Conservation (phyloP, 2,797 vertebrate species). For the Artibeus jamaicensis region DNA sequence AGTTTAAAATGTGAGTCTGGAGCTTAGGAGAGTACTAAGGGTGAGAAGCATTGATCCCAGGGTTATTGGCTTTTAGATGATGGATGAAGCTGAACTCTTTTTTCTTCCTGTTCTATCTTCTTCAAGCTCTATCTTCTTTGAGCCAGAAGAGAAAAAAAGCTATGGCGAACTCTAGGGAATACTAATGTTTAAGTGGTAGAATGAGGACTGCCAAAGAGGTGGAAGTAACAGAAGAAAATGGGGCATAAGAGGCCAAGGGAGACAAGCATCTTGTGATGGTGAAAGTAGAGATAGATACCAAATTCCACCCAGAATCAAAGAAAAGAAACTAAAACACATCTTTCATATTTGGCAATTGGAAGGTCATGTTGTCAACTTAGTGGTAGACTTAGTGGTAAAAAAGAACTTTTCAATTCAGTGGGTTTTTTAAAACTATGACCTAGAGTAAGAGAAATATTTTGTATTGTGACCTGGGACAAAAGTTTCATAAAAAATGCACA, state of each 20-base stretch:
- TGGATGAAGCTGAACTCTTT: background rate
- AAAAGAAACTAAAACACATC: background rate
- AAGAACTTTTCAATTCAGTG: background rate
- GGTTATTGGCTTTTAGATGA: background rate
- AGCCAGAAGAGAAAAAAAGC: background rate
- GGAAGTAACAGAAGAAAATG: background rate
- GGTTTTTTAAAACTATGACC: background rate
- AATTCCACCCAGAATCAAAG: background rate
- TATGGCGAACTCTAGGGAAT: background rate
- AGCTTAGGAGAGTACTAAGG: background rate
- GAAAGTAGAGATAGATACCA: background rate
- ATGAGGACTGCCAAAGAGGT: background rate
- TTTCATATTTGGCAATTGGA: background rate
- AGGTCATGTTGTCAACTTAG: background rate
- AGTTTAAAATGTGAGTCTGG: background rate
- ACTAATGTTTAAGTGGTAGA: background rate
- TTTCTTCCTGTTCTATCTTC: background rate
- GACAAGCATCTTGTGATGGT: background rate
- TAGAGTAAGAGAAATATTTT: background rate
- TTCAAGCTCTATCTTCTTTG: background rate
- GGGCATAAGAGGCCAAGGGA: background rate
- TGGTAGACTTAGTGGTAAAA: background rate
- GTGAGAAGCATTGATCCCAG: fast-evolving
- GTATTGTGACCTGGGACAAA: background rate
- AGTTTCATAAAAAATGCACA: constrained; percentile 1